A percentile compares a stretch with the other conserved stretches of the same genome.
phyloP scores from a whole-genome alignment of 2,113 vertebrate genomes.

The Asarcornis scutulata region DNA sequence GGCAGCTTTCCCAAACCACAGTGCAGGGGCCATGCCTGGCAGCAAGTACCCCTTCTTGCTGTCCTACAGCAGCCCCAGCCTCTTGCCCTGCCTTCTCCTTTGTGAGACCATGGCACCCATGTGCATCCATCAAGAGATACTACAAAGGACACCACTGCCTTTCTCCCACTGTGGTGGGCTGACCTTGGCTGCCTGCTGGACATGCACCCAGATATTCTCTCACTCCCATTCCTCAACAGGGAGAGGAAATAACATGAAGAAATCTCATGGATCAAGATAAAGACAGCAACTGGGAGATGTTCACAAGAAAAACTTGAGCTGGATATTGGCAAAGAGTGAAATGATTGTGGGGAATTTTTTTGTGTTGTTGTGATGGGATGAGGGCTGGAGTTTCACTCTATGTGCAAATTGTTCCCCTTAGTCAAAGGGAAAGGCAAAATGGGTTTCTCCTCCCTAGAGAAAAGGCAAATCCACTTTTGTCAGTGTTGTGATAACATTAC shows the following conservation, averaged over 20 bases:
- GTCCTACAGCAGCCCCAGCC: not conserved
- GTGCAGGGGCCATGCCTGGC: rapidly evolving
- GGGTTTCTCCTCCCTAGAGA: no score
- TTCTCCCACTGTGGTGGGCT: not conserved
- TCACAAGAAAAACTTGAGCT: not conserved
- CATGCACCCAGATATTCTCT: not conserved
- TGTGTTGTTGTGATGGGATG: not conserved
- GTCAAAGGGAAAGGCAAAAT: no score
- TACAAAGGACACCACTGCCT: not conserved
- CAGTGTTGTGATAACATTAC: not conserved
- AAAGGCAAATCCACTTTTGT: no score
- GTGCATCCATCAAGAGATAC: not conserved
- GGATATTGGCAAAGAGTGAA: not conserved
- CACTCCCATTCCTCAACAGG: not conserved
- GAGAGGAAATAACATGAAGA: not conserved
- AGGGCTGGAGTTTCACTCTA: not conserved
- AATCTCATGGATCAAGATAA: not conserved
- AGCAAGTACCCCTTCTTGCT: not conserved
- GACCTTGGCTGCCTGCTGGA: not conserved
- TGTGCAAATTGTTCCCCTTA: not conserved
- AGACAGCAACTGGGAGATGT: rapidly evolving
- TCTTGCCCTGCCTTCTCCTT: not conserved
- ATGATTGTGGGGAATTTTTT: not conserved
- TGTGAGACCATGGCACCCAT: not conserved
- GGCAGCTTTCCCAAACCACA: not conserved